Conservation (phyloP, 2,888 invertebrate species). For the Parelbella ahira region DNA sequence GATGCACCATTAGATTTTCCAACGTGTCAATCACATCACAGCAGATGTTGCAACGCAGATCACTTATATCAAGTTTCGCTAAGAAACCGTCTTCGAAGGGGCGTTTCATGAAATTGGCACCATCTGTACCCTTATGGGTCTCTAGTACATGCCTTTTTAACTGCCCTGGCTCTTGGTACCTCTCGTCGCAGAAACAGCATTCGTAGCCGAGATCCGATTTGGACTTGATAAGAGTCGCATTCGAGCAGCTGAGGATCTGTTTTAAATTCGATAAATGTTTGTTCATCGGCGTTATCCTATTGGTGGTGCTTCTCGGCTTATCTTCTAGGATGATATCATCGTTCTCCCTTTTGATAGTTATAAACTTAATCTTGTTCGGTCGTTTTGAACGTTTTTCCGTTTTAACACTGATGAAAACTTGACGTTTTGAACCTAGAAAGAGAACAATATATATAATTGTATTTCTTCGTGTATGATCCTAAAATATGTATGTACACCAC, state of each 20-base stretch:
- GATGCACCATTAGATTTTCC: constrained; percentile 40
- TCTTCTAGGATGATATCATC: no score
- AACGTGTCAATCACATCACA: constrained; percentile 32
- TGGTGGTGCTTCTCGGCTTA: no score
- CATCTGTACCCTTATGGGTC: neutral
- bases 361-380: no score
- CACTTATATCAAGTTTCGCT: constrained; percentile 50
- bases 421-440: constrained; percentile 30
- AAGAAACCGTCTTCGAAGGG: constrained; percentile 32
- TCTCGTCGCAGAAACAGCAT: constrained; percentile 45
- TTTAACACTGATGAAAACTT: constrained; percentile 17
- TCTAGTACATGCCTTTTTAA: constrained; percentile 49
- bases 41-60: constrained; percentile 46
- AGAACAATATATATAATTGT: constrained; percentile 10
- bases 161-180: constrained; percentile 39
- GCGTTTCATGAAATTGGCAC: constrained; percentile 36
- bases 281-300: no score
- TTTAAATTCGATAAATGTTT: constrained; percentile 35
- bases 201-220: constrained; percentile 45
- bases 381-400: neutral
- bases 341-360: no score
- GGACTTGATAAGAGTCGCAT: constrained; percentile 47
- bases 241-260: constrained; percentile 46
- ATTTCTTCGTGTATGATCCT: no score
- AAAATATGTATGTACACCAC: no score